Evolutionary conservation across 2,797 vertebrate species (phyloP), one percentile per base, ranked within the genome.

Genomic region (Danionella dracula): DNA sequence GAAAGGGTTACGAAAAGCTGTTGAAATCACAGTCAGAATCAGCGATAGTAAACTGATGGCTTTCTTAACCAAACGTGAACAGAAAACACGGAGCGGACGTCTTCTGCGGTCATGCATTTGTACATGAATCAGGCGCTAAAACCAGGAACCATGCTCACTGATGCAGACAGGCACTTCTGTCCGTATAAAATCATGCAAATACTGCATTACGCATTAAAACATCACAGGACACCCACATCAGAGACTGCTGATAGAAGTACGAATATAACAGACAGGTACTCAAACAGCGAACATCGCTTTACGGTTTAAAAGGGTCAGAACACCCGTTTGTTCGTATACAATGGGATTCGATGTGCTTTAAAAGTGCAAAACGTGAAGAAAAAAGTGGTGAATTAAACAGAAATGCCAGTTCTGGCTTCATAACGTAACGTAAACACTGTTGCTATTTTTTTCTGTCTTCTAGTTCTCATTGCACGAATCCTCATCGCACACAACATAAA

Each of bases 381-480:
- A 44, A 70, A 64, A 46, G 19, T 48, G 35, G 21, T 46, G 51
- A 65, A n/a, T 44, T 5, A 23, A 55, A 65, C n/a, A 37, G 5
- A 49, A 70, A 61, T 6, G 13, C 11, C 34, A 34, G 35, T 44
- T 46, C 15, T 31, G 42, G 31, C 55, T 5, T 12, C 55, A 29
- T 12, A 8, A 11, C 58, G 31, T 67, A 23, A 49, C 62, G 70
- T 46, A 48, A 49, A 62, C 40, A n/a, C n/a, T n/a, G n/a, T n/a
- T n/a, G n/a, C n/a, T n/a, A n/a, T n/a, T n/a, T n/a, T 68, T 45
- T 63, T 70, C 77, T 5, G 82, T 84, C 89, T 79, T 80, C 67
- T 76, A 81, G 71, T 82, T 85, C 85, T 78, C 76, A 93, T 93
- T 93, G 90, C 90, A 94, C 92, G 85, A 84, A 77, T 92, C 90